Conservation (phyloP, 2,113 vertebrate genomes). For the Ciconia stormi region DNA sequence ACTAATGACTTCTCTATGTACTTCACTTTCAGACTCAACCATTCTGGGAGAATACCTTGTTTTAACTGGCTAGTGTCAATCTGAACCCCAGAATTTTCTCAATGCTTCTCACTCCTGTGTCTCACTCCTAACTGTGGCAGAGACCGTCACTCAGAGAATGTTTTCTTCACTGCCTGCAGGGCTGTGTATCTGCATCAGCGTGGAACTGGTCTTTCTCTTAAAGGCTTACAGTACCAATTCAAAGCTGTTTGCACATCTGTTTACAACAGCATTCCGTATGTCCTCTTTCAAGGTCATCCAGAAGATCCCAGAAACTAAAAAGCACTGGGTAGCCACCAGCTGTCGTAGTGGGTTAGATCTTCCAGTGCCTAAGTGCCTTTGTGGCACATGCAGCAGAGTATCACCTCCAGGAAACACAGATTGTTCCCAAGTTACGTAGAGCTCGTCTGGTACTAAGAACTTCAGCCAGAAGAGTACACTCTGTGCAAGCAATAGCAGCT, state of each 20-base stretch:
- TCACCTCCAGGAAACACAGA: not conserved
- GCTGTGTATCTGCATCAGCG: accelerated
- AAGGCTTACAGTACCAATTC: not conserved
- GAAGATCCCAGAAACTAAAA: not conserved
- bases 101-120: not conserved
- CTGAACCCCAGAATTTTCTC: not conserved
- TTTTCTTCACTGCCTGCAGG: not conserved
- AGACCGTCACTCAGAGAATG: not conserved
- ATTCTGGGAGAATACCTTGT: not conserved
- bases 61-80: not conserved
- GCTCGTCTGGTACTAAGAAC: not conserved
- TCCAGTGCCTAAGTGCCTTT: not conserved
- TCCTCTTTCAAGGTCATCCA: not conserved
- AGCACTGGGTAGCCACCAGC: not conserved
- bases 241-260: not conserved
- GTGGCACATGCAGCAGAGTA: not conserved
- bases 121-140: not conserved
- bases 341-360: not conserved
- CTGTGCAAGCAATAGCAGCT: not conserved
- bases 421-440: not conserved
- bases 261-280: not conserved
- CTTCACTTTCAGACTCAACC: not conserved
- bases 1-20: not conserved
- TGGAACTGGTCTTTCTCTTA: not conserved
- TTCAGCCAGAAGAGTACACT: not conserved